Evolutionary conservation across 1,140 invertebrate species (phyloP).

Genomic region (Leptinotarsa lineolata): DNA sequence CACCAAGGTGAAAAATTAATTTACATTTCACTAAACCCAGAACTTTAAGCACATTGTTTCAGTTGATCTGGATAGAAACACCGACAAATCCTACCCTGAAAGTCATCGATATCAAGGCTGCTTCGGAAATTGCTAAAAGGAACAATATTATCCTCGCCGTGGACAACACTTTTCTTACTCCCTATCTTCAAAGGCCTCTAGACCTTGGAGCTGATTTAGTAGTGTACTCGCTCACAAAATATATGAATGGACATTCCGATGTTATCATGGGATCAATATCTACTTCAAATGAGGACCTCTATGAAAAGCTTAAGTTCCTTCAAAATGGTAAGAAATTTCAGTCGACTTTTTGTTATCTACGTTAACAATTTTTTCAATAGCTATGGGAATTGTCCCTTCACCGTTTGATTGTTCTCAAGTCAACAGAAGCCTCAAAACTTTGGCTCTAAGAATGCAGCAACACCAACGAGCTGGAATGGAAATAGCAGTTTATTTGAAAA

Average conservation of each 20-base stretch:
- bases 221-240: conserved; percentile 95
- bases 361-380: conserved; percentile 57
- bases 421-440: conserved; percentile 92
- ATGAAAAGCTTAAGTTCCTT: conserved; percentile 76
- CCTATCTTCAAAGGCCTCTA: conserved; percentile 94
- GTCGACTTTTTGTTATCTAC: background rate
- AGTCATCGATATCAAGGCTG: conserved; percentile 83
- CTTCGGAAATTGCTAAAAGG: conserved; percentile 65
- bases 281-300: conserved; percentile 74
- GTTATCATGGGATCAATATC: conserved; percentile 93
- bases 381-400: conserved; percentile 89
- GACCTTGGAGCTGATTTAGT: conserved; percentile 90
- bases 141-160: conserved; percentile 83
- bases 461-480: conserved; percentile 79
- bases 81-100: conserved; percentile 97
- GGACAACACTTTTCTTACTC: conserved; percentile 96
- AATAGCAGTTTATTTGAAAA: conserved; percentile 81
- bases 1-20: conserved; percentile 72
- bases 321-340: conserved; percentile 78
- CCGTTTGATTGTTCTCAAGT: conserved; percentile 96
- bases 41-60: background rate
- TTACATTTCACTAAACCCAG: background rate
- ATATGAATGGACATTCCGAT: conserved; percentile 98
- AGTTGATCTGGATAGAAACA: conserved; percentile 89
- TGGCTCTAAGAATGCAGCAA: conserved; percentile 88